Percentiles rank a stretch among this genome's conserved stretches.
These are phyloP conservation scores for Lophius piscatorius DNA, from an alignment of 2,113 vertebrate species.

Conservation along the genomic window DNA sequence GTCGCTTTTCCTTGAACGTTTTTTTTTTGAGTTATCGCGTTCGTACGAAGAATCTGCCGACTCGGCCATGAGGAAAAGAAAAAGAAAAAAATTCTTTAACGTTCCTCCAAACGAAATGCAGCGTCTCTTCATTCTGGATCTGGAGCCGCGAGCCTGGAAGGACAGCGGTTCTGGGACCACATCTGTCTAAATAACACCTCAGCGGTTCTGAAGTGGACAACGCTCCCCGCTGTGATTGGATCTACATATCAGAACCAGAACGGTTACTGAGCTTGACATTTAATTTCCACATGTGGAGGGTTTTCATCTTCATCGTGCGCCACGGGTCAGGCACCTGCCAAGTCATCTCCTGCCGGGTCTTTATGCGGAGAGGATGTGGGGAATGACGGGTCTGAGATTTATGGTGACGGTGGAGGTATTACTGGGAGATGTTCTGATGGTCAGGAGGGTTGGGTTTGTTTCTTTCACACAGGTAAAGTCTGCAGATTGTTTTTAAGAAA, in stretches of 20 bases:
- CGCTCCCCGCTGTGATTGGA: conserved; percentile 21
- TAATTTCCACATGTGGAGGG: conserved; percentile 53
- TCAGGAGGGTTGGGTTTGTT: conserved; percentile 43
- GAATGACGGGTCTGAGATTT: conserved; percentile 23
- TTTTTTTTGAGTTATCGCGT: too few relatives aligned
- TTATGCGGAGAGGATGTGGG: conserved; percentile 40
- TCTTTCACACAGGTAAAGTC: conserved; percentile 32
- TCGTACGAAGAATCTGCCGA: too few relatives aligned
- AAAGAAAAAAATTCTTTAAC: too few relatives aligned
- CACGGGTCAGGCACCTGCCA: conserved; percentile 59
- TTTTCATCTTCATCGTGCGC: conserved; percentile 43
- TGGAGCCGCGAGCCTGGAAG: too few relatives aligned
- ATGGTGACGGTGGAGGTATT: conserved; percentile 25
- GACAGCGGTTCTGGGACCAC: conserved; percentile 37
- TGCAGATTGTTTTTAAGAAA: conserved; percentile 13
- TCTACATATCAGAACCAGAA: conserved; percentile 27
- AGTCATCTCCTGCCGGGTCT: conserved; percentile 44
- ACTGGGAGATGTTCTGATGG: conserved; percentile 17
- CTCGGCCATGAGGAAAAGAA: too few relatives aligned
- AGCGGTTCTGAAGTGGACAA: conserved; percentile 12
- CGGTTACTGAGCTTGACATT: conserved; percentile 47
- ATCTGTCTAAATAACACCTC: conserved; percentile 61
- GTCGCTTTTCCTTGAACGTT: too few relatives aligned
- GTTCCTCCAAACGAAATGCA: conserved; percentile 12
- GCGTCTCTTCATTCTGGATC: conserved; percentile 26